Conservation (phyloP, 2,888 invertebrate species). For the Cerastis leucographa region DNA sequence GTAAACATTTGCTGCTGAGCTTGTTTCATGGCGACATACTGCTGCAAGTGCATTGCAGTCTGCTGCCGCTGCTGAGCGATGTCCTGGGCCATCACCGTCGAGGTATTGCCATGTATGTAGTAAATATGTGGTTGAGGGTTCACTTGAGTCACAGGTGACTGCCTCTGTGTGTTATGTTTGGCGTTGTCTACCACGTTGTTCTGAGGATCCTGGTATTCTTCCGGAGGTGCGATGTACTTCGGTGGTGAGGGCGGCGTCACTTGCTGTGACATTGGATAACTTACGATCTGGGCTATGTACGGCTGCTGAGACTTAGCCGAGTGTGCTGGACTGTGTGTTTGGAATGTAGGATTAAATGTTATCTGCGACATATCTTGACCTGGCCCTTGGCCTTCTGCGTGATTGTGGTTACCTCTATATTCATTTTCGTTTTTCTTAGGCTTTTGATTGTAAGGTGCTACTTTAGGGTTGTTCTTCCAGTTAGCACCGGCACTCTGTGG, state of each 20-base stretch:
- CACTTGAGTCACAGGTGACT: constrained; percentile 72
- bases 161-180: constrained; percentile 75
- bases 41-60: constrained; percentile 87
- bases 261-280: constrained; percentile 88
- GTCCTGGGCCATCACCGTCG: constrained; percentile 79
- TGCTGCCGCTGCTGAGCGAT: constrained; percentile 87
- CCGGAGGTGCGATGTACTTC: constrained; percentile 87
- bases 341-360: constrained; percentile 89
- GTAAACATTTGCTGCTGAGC: constrained; percentile 89
- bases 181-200: constrained; percentile 78
- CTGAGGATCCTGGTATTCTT: constrained; percentile 88
- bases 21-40: constrained; percentile 90
- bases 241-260: constrained; percentile 86
- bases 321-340: constrained; percentile 88
- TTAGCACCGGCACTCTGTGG: constrained; percentile 86
- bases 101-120: constrained; percentile 85
- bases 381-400: constrained; percentile 73
- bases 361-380: constrained; percentile 86
- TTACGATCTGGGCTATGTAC: constrained; percentile 88
- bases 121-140: constrained; percentile 84
- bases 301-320: constrained; percentile 85
- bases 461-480: constrained; percentile 88
- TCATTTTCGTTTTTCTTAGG: constrained; percentile 84
- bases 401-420: constrained; percentile 79
- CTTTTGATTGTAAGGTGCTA: constrained; percentile 84